Evolutionary conservation across 2,797 vertebrate genomes (phyloP).

Genomic region (Schizopygopsis malacanthus): DNA sequence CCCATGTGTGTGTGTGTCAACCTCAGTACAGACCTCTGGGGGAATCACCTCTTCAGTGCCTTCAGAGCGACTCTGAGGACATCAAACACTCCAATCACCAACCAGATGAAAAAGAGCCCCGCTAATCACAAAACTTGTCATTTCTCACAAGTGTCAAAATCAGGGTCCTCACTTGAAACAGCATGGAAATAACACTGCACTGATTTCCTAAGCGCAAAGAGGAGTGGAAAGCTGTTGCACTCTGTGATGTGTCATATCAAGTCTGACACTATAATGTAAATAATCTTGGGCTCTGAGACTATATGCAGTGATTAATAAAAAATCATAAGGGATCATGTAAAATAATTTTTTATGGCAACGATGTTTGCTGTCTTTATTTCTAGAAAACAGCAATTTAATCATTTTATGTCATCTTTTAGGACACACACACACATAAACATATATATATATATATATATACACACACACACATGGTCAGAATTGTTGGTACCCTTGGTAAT

Average conservation of each 20-base stretch:
- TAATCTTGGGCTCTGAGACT: conserved; percentile 41
- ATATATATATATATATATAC: no score
- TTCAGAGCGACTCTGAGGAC: conserved; percentile 56
- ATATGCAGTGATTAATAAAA: conserved; percentile 9
- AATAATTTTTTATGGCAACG: not conserved
- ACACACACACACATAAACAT: no score
- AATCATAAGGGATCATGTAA: not conserved
- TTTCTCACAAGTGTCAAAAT: conserved; percentile 56
- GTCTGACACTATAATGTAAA: conserved; percentile 56
- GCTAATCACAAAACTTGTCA: conserved; percentile 63
- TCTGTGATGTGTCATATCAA: conserved; percentile 49
- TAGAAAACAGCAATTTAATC: not conserved
- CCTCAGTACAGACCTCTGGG: conserved; percentile 52
- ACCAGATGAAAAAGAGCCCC: conserved; percentile 57
- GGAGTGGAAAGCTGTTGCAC: conserved; percentile 38
- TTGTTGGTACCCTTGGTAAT: no score
- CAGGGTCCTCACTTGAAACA: conserved; percentile 46
- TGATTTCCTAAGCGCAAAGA: conserved; percentile 39
- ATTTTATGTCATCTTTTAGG: not conserved
- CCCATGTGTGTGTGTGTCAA: conserved; percentile 59
- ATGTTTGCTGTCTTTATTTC: not conserved
- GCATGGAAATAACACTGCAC: conserved; percentile 40
- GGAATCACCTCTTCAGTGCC: conserved; percentile 55
- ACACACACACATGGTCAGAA: no score
- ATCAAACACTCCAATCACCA: conserved; percentile 66